A percentile compares a stretch with the other conserved stretches of the same genome.
Conservation (phyloP, 2,888 invertebrate species). For the Syrphus vitripennis region DNA sequence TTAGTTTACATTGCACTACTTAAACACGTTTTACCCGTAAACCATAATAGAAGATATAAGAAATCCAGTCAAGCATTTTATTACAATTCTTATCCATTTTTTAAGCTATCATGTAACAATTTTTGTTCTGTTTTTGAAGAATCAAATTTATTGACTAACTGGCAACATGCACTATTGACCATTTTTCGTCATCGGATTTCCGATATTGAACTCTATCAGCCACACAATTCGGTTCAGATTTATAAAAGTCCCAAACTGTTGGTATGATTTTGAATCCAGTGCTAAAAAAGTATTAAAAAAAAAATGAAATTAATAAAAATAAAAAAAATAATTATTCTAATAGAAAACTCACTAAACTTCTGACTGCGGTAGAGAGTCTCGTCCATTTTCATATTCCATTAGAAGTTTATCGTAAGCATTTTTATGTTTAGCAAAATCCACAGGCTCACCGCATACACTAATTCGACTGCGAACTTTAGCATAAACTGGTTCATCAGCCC, state of each 20-base stretch:
- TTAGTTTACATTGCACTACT: too few relatives aligned
- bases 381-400: conserved; percentile 67
- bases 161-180: conserved; percentile 77
- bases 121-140: neutral
- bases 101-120: neutral
- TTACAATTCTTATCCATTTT: neutral
- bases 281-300: conserved; percentile 70
- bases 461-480: conserved; percentile 77
- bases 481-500: conserved; percentile 75
- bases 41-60: too few relatives aligned
- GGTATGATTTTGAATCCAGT: conserved; percentile 78
- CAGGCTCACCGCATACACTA: conserved; percentile 76
- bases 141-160: conserved; percentile 71
- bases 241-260: conserved; percentile 78
- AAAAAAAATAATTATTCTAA: neutral
- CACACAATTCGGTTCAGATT: conserved; percentile 73
- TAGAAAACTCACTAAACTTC: conserved; percentile 75
- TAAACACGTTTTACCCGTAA: too few relatives aligned
- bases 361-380: conserved; percentile 73
- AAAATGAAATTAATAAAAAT: neutral
- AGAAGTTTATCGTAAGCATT: conserved; percentile 74
- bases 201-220: conserved; percentile 79
- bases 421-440: conserved; percentile 73
- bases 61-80: too few relatives aligned
- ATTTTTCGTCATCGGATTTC: conserved; percentile 63